These are phyloP conservation scores for Mythimna albipuncta DNA, from an alignment of 2,888 invertebrate genomes.

Conservation along the genomic window DNA sequence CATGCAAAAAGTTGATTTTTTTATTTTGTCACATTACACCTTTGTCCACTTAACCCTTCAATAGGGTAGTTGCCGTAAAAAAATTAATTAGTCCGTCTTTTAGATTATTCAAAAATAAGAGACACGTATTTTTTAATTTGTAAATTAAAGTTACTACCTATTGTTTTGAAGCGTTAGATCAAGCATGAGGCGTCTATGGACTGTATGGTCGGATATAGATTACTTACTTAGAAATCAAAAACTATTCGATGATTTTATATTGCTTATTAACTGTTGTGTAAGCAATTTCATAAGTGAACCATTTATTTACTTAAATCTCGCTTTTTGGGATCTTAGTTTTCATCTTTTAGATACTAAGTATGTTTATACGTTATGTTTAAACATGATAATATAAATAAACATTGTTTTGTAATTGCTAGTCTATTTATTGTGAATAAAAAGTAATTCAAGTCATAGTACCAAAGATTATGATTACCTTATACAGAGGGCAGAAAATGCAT, in stretches of 20 bases:
- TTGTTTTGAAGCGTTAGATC: too few species aligned
- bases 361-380: constrained; percentile 15
- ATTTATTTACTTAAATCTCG: constrained; percentile 2
- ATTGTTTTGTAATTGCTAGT: constrained; percentile 49
- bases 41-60: too few species aligned
- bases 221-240: not conserved
- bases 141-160: too few species aligned
- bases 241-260: not conserved
- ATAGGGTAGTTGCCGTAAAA: too few species aligned
- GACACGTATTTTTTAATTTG: too few species aligned
- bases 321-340: constrained; percentile 13
- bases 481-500: not conserved
- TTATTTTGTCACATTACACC: too few species aligned
- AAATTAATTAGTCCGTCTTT: too few species aligned
- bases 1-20: too few species aligned
- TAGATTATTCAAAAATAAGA: too few species aligned
- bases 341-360: not conserved
- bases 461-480: constrained; percentile 14
- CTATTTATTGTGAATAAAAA: constrained; percentile 35
- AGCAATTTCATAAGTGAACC: constrained; percentile 4
- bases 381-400: constrained; percentile 37
- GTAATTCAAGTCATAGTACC: constrained; percentile 19
- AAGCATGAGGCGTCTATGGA: too few species aligned
- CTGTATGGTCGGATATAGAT: too few species aligned
- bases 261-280: not conserved